Conservation (phyloP, 2,797 vertebrate genomes). For the Eulemur coronatus region DNA sequence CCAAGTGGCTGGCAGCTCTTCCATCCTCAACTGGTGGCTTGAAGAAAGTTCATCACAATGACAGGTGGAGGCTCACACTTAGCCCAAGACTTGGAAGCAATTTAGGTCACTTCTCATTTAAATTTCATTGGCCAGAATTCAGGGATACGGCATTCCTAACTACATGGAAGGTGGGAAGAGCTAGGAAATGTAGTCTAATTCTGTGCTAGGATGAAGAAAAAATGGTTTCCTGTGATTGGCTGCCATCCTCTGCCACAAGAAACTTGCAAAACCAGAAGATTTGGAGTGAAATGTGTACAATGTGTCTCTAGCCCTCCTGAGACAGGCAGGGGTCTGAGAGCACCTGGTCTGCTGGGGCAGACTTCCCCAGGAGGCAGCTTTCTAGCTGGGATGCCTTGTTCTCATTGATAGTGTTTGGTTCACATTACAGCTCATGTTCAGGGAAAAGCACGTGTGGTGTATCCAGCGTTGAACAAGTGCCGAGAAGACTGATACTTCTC, state of each 20-base stretch:
- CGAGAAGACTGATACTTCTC: not conserved
- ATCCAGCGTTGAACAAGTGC: not conserved
- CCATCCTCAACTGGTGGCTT: not conserved
- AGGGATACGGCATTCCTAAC: not conserved
- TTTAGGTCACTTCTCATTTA: not conserved
- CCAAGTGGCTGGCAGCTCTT: not conserved
- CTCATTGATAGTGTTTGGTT: not conserved
- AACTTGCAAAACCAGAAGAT: not conserved
- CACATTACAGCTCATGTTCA: not conserved
- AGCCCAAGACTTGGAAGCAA: not conserved
- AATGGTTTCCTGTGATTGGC: not conserved
- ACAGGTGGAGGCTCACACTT: not conserved
- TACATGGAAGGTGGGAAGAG: fast-evolving
- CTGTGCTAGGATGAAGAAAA: not conserved
- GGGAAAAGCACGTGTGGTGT: not conserved
- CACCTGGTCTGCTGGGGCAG: not conserved
- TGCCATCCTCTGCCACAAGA: not conserved
- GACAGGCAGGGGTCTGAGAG: not conserved
- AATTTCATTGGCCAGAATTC: not conserved
- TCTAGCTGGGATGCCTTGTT: not conserved
- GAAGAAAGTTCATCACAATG: not conserved
- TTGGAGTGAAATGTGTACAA: not conserved
- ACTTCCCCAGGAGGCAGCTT: not conserved
- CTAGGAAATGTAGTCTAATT: not conserved
- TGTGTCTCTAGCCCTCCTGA: not conserved